phyloP scores from a whole-genome alignment of 2,113 vertebrate species.

The Tautogolabrus adspersus region DNA sequence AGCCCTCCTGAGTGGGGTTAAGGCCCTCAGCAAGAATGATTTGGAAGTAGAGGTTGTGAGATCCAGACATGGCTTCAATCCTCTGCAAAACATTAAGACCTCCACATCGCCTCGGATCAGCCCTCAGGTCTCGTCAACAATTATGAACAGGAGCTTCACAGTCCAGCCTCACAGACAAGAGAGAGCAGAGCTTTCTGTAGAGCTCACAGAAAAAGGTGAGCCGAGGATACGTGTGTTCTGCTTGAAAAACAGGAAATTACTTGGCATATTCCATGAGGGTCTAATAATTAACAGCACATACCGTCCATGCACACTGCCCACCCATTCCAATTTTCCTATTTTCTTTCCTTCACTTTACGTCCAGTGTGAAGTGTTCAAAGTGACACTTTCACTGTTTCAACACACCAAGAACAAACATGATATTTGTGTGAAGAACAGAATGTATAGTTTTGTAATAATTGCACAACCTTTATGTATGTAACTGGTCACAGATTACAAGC shows the following conservation, averaged over 20 bases:
- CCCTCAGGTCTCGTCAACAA: slow-evolving; percentile 29
- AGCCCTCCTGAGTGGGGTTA: slow-evolving; percentile 92
- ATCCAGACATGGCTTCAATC: slow-evolving; percentile 48
- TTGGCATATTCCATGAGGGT: slow-evolving; percentile 5
- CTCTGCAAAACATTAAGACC: slow-evolving; percentile 5
- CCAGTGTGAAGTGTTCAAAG: background rate
- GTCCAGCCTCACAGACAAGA: slow-evolving; percentile 43
- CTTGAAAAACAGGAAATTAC: slow-evolving; percentile 53
- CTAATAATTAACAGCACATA: slow-evolving; percentile 24
- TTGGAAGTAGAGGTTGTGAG: slow-evolving; percentile 82
- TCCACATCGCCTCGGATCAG: slow-evolving; percentile 4
- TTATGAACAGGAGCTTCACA: slow-evolving; percentile 40
- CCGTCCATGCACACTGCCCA: slow-evolving; percentile 5
- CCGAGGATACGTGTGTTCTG: slow-evolving; percentile 14
- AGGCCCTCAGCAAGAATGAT: slow-evolving; percentile 89
- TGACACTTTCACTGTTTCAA: background rate
- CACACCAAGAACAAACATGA: background rate
- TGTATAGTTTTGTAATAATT: background rate
- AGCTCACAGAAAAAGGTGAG: slow-evolving; percentile 60
- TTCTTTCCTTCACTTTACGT: slow-evolving; percentile 3
- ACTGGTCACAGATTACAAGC: slow-evolving; percentile 40
- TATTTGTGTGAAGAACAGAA: background rate
- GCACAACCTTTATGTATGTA: background rate
- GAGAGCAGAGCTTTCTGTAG: background rate
- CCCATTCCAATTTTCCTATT: slow-evolving; percentile 8